Evolutionary conservation across 2,113 vertebrate genomes (phyloP), one percentile per base, ranked within the genome.

Genomic region (Bubo scandiacus): DNA sequence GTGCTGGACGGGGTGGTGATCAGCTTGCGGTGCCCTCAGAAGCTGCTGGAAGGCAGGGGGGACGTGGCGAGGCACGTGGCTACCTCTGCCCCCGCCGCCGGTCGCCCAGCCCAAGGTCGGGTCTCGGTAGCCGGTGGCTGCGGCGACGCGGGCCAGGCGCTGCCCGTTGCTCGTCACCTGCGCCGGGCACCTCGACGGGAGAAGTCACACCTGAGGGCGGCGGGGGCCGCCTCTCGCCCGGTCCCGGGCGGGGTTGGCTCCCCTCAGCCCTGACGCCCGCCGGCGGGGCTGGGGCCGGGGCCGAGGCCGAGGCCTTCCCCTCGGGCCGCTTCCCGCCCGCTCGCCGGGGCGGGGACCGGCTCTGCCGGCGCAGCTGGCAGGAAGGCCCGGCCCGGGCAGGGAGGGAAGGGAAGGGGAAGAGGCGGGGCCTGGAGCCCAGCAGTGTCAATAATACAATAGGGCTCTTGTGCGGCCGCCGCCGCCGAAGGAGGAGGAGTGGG

Each of bases 401-500:
- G 72, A 95, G 95, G 63, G 91, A 70, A 94, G 87, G 95, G 96
- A 94, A 97, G 77, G 93, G 98, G 98, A 98, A 45, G 4, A 97
- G 98, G 98, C 98, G 98, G 99, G 97, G 97, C 98, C 98, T 97
- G 97, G 97, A 98, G 98, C 98, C 98, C 98, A 80, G 98, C 97
- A 94, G 98, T 96, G 98, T 98, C 98, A 97, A 97, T 98, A 98
- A 98, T 99, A 99, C 99, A 99, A 99, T 99, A 99, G 99, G 97
- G 98, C 98, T 98, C 98, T 98, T 99, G 98, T 99, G 98, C 94
- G 74, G 91, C 93, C 54, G 91, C 91, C 17, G 94, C 97, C 88
- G 94, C 94, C 49, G 85, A 42, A 79, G 94, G 80, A 88, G 95
- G 81, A 82, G 94, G 65, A 26, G 80, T 5, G 61, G 71, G 71